Evolutionary conservation across 2,113 vertebrate genomes (phyloP), one percentile per base, ranked within the genome.

Genomic region (Gavialis gangeticus): DNA sequence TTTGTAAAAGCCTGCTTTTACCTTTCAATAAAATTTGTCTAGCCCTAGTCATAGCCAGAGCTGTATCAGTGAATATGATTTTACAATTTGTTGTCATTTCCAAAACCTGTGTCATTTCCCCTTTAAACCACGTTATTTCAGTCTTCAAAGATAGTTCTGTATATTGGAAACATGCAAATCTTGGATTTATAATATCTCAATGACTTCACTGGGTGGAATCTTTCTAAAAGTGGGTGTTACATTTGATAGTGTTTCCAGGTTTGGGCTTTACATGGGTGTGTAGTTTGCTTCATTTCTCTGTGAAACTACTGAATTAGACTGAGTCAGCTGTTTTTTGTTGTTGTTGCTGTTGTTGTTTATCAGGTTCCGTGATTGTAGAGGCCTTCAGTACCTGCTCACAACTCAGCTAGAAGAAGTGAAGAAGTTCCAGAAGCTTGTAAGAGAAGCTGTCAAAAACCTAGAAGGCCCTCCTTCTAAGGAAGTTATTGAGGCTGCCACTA

Each of bases 351-450:
- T 57, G 84, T 73, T 73, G 63, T 94, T 92, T 93, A 89, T 76
- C 95, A 99, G 99, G 95, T 99, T 99, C 91, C 98, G 98, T 67
- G 99, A 99, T 66, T 98, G 98, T 86, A 98, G 98, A 79, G 99
- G 99, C 60, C 98, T 99, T 92, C 99, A 99, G 87, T 99, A 98
- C 94, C 88, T 99, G 75, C 98, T 99, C 78, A 99, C 98, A 82
- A 98, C 98, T 5, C 99, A 99, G 88, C 98, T 99, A 97, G 98
- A 99, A 12, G 99, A 99, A 87, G 95, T 99, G 67, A 98, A 97
- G 96, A 99, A 99, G 91, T 99, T 98, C 55, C 99, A 99, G 94
- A 99, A 99, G 96, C 98, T 98, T 0, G 99, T 99, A 34, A 98
- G 98, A 95, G 98, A 99, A 11, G 98, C 99, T 22, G 99, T 99